A percentile compares a stretch with the other conserved stretches of the same genome.
These are phyloP conservation scores for Drosophila rubida DNA, from an alignment of 2,888 invertebrate genomes.

Conservation along the genomic window DNA sequence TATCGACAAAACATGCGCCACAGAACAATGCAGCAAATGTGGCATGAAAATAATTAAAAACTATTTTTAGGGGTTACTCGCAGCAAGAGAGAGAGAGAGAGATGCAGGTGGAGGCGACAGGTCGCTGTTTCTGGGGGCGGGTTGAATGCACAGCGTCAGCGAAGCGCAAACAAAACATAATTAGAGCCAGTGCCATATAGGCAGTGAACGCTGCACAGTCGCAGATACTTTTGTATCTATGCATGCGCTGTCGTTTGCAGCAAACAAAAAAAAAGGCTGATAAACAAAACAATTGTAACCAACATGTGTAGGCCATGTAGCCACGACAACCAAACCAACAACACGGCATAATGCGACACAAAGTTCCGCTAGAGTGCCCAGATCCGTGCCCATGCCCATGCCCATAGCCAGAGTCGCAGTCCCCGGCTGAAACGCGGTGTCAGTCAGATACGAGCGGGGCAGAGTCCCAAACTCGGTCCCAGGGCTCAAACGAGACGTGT, in stretches of 20 bases:
- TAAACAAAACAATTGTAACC: slow-evolving; percentile 56
- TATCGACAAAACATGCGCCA: slow-evolving; percentile 46
- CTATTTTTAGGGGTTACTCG: slow-evolving; percentile 9
- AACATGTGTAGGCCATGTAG: slow-evolving; percentile 69
- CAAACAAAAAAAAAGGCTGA: slow-evolving; percentile 5
- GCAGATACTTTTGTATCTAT: slow-evolving; percentile 64
- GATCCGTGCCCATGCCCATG: slow-evolving; percentile 40
- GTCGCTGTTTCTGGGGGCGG: slow-evolving; percentile 1
- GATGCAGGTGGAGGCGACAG: not conserved
- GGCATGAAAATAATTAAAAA: slow-evolving; percentile 62
- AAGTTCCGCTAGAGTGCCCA: slow-evolving; percentile 75
- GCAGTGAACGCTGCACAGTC: slow-evolving; percentile 35
- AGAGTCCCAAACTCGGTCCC: slow-evolving; percentile 37
- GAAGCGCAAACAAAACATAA: slow-evolving; percentile 72
- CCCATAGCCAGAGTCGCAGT: slow-evolving; percentile 17
- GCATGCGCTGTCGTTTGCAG: slow-evolving; percentile 41
- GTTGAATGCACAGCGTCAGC: slow-evolving; percentile 42
- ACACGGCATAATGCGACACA: slow-evolving; percentile 76
- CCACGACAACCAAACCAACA: slow-evolving; percentile 68
- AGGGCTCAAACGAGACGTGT: slow-evolving; percentile 49
- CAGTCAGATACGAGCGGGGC: slow-evolving; percentile 11
- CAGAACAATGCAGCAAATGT: slow-evolving; percentile 30
- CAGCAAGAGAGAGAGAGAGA: not conserved
- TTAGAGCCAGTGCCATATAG: slow-evolving; percentile 55
- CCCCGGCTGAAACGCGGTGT: slow-evolving; percentile 36